Evolutionary conservation across 1,140 invertebrate species (phyloP).

Genomic region (Agrilus planipennis): DNA sequence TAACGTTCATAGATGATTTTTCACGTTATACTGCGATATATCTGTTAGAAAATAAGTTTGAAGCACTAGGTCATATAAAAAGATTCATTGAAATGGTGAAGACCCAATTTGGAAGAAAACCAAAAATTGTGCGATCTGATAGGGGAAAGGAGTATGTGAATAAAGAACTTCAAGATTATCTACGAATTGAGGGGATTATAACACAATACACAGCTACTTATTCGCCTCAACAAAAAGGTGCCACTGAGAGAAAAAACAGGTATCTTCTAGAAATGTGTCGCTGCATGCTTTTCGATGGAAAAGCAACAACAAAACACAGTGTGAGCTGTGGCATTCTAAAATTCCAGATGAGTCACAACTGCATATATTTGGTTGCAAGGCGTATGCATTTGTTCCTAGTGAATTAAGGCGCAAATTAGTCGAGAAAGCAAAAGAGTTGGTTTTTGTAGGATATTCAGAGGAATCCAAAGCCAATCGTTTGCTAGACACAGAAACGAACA

Average conservation of each 20-base stretch:
- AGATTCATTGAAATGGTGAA: conserved; percentile 13
- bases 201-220: conserved; percentile 24
- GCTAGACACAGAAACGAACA: background rate
- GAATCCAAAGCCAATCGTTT: background rate
- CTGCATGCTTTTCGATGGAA: conserved; percentile 25
- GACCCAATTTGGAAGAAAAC: conserved; percentile 5
- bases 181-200: conserved; percentile 13
- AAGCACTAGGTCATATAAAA: conserved; percentile 21
- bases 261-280: conserved; percentile 30
- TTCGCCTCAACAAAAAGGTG: conserved; percentile 35
- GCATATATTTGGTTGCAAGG: background rate
- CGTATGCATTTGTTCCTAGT: background rate
- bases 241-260: conserved; percentile 33
- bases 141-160: conserved; percentile 12
- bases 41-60: conserved; percentile 25
- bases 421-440: background rate
- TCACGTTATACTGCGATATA: conserved; percentile 27
- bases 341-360: background rate
- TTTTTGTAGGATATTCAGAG: background rate
- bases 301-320: conserved; percentile 16
- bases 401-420: background rate
- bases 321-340: background rate
- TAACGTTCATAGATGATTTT: conserved; percentile 32
- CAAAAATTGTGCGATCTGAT: conserved; percentile 12
- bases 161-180: conserved; percentile 5